Conservation (phyloP, 2,113 vertebrate genomes). For the Muntiacus reevesi region DNA sequence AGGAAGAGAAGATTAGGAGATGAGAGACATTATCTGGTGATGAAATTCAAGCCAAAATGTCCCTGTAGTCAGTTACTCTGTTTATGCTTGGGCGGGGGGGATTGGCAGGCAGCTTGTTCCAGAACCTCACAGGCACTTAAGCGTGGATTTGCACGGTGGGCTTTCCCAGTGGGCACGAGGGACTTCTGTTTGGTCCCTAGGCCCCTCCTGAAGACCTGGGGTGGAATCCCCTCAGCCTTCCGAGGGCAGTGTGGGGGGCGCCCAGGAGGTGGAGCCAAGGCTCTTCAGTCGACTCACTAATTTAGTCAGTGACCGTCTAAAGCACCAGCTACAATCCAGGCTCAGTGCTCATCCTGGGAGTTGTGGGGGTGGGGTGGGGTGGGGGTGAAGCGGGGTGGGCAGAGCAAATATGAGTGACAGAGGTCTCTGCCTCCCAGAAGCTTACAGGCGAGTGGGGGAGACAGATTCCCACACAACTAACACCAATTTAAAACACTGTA, state of each 20-base stretch:
- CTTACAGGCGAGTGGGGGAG: accelerated
- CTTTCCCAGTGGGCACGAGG: not conserved
- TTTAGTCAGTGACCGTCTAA: not conserved
- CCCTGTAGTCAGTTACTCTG: not conserved
- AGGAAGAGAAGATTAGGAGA: constrained; percentile 11
- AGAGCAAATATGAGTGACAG: accelerated
- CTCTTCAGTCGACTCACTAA: not conserved
- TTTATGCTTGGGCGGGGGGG: not conserved
- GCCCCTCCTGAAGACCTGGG: not conserved
- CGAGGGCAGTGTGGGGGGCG: accelerated
- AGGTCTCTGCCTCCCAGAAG: not conserved
- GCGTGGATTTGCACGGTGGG: not conserved
- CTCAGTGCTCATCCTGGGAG: not conserved
- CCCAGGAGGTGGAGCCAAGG: not conserved
- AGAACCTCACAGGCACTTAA: not conserved
- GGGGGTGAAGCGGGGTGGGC: not conserved
- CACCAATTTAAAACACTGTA: too few relatives aligned
- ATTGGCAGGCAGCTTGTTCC: not conserved
- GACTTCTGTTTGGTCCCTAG: too few relatives aligned
- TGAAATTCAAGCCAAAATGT: not conserved
- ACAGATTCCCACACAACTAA: not conserved
- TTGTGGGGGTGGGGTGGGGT: not conserved
- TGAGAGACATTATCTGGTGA: not conserved
- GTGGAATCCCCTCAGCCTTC: not conserved
- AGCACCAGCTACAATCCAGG: not conserved